Conservation (phyloP, 2,888 invertebrate genomes). For the Escarpia spicata region DNA sequence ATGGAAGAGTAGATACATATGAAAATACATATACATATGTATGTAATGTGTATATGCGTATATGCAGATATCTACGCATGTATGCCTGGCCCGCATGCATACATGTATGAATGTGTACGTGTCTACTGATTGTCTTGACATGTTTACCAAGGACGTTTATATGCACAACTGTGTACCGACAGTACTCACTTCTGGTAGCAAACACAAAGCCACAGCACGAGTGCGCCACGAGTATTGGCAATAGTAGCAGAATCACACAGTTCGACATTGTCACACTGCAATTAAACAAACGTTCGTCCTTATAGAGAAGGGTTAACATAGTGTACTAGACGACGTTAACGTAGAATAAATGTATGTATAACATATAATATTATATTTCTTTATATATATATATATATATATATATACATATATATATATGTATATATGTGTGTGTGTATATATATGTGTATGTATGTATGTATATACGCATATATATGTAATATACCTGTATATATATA, state of each 20-base stretch:
- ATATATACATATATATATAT: too few species aligned
- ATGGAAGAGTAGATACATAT: not conserved
- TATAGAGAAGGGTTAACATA: too few species aligned
- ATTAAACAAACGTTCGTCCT: not conserved
- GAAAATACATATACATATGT: not conserved
- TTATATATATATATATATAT: too few species aligned
- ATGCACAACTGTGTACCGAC: not conserved
- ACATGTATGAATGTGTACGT: not conserved
- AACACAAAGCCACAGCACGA: not conserved
- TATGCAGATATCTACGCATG: not conserved
- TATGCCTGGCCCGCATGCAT: not conserved
- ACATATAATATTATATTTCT: too few species aligned
- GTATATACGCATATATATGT: too few species aligned
- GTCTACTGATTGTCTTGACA: not conserved
- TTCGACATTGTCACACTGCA: not conserved
- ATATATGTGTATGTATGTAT: too few species aligned
- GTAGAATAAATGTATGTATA: too few species aligned
- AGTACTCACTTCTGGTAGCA: not conserved
- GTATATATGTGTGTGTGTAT: too few species aligned
- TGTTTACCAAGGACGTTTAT: not conserved
- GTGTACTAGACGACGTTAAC: too few species aligned
- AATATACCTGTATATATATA: too few species aligned
- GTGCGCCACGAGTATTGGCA: not conserved
- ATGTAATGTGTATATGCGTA: not conserved
- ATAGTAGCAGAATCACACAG: not conserved